Conservation (phyloP, 1,140 invertebrate species). For the Nixonia krombeini region DNA sequence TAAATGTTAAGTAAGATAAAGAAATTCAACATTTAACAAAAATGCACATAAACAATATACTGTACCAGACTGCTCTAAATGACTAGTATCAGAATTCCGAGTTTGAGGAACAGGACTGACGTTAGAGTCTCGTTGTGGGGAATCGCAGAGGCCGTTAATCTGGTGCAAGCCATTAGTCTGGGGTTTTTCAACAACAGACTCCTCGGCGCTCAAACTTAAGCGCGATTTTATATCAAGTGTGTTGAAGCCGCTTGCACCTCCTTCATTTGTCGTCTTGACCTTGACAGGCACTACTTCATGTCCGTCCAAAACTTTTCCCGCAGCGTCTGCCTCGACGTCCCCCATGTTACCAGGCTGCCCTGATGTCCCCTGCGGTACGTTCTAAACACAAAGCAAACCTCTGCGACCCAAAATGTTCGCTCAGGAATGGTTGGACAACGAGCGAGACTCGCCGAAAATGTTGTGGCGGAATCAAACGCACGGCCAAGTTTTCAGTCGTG, state of each 20-base stretch:
- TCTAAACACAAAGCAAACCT: slow-evolving; percentile 1
- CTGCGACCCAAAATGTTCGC: neutral
- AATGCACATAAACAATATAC: too few species aligned
- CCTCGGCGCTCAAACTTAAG: slow-evolving; percentile 46
- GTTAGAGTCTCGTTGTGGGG: slow-evolving; percentile 45
- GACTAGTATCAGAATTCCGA: slow-evolving; percentile 62
- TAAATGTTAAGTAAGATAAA: slow-evolving; percentile 4
- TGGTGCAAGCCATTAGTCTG: slow-evolving; percentile 61
- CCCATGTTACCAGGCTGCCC: slow-evolving; percentile 42
- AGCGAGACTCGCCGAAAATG: too few species aligned
- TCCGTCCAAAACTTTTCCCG: slow-evolving; percentile 25
- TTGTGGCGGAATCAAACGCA: slow-evolving; percentile 28
- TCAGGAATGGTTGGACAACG: neutral
- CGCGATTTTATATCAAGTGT: slow-evolving; percentile 62
- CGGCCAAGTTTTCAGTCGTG: slow-evolving; percentile 53
- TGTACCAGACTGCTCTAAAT: slow-evolving; percentile 63
- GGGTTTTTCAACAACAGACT: slow-evolving; percentile 45
- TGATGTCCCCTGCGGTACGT: neutral
- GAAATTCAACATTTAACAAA: slow-evolving; percentile 15
- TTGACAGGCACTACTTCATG: slow-evolving; percentile 33
- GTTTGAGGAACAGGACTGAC: slow-evolving; percentile 36
- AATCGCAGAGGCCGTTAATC: slow-evolving; percentile 60
- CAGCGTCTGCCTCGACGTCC: slow-evolving; percentile 16
- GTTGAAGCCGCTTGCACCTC: slow-evolving; percentile 47
- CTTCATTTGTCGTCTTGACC: slow-evolving; percentile 52